Conservation (phyloP, 2,888 invertebrate species). For the Leptopilina myrica region DNA sequence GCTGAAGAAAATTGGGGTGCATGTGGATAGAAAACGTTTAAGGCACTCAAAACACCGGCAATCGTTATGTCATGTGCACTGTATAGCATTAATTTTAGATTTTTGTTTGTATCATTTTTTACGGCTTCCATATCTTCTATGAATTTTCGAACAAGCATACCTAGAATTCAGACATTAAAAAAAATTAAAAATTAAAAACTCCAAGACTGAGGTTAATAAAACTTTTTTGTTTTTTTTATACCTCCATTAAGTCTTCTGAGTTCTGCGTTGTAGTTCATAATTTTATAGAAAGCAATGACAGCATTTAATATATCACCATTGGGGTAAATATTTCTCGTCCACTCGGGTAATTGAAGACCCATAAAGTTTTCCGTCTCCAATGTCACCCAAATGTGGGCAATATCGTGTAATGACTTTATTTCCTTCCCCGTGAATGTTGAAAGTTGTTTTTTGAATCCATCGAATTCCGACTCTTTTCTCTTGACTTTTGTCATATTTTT, state of each 20-base stretch:
- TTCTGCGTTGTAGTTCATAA: slow-evolving; percentile 78
- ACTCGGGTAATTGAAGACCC: slow-evolving; percentile 79
- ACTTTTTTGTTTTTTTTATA: slow-evolving; percentile 52
- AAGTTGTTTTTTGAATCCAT: neutral
- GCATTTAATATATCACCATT: slow-evolving; percentile 79
- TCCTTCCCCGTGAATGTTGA: slow-evolving; percentile 3
- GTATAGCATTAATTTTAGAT: slow-evolving; percentile 69
- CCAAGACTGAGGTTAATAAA: too few relatives aligned
- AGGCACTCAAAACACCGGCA: slow-evolving; percentile 66
- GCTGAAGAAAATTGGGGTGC: slow-evolving; percentile 66
- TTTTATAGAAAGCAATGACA: slow-evolving; percentile 78
- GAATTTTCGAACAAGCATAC: slow-evolving; percentile 48
- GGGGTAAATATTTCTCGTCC: slow-evolving; percentile 78
- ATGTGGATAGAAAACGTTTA: slow-evolving; percentile 66
- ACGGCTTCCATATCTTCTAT: slow-evolving; percentile 56
- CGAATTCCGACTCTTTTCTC: neutral
- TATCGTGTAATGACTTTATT: neutral
- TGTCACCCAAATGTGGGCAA: neutral
- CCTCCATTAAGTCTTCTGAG: slow-evolving; percentile 79
- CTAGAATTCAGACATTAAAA: slow-evolving; percentile 43
- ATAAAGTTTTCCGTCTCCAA: slow-evolving; percentile 75
- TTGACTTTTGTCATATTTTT: neutral
- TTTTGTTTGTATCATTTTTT: slow-evolving; percentile 66
- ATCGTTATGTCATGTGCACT: slow-evolving; percentile 69
- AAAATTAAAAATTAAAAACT: too few relatives aligned